A percentile compares a stretch with the other conserved stretches of the same genome.
These are phyloP conservation scores for Diplolepis rosae DNA, from an alignment of 2,888 invertebrate genomes.

Conservation along the genomic window DNA sequence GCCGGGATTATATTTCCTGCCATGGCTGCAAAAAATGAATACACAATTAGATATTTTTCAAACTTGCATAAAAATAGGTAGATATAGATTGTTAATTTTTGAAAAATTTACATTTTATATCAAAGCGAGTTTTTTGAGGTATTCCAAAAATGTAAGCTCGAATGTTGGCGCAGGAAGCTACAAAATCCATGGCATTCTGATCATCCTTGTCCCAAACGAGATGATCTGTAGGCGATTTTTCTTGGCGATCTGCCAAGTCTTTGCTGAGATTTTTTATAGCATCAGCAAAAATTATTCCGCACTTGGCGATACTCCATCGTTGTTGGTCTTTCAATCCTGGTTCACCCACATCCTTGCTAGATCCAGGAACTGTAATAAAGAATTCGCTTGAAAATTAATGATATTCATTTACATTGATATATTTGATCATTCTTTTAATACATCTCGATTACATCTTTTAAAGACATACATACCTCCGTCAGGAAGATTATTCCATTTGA, in stretches of 20 bases:
- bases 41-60: background rate
- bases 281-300: conserved; percentile 81
- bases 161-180: conserved; percentile 95
- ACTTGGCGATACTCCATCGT: conserved; percentile 87
- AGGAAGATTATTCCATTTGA: conserved; percentile 80
- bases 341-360: conserved; percentile 75
- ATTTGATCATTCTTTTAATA: too few species aligned
- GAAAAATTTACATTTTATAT: conserved; percentile 88
- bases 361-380: conserved; percentile 71
- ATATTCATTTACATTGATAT: too few species aligned
- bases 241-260: conserved; percentile 74
- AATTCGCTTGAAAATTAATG: too few species aligned
- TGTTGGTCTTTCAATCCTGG: conserved; percentile 83
- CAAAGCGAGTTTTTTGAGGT: conserved; percentile 89
- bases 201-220: conserved; percentile 99
- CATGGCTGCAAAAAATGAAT: conserved; percentile 81
- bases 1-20: conserved; percentile 99
- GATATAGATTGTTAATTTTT: background rate
- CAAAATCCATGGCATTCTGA: conserved; percentile 94
- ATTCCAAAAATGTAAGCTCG: conserved; percentile 94
- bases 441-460: too few species aligned
- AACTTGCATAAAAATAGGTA: background rate
- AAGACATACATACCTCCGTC: conserved; percentile 74
- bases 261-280: conserved; percentile 80
- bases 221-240: conserved; percentile 78